Evolutionary conservation across 2,797 vertebrate species (phyloP).

Genomic region (Macrochelys suwanniensis): DNA sequence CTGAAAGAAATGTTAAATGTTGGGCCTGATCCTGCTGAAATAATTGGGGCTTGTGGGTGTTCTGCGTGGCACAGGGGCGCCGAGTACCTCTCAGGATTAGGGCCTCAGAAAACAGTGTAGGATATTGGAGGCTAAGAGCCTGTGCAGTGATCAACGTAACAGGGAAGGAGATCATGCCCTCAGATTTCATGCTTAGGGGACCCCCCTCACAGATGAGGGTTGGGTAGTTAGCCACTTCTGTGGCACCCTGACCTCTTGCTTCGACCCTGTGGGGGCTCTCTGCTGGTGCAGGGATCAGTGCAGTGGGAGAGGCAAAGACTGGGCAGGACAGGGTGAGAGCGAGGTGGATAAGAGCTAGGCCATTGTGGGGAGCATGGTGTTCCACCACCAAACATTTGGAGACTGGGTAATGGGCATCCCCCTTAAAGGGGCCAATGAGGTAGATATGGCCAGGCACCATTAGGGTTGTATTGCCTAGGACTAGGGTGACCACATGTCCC

Average conservation of each 20-base stretch:
- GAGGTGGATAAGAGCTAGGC: background rate
- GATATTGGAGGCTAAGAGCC: background rate
- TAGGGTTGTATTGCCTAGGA: background rate
- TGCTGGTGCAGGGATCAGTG: background rate
- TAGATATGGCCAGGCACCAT: background rate
- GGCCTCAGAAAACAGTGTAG: background rate
- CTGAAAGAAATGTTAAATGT: background rate
- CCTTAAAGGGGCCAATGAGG: background rate
- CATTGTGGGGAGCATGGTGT: background rate
- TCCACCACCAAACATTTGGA: background rate
- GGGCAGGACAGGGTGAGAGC: background rate
- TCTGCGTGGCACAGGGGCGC: background rate
- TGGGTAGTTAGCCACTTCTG: background rate
- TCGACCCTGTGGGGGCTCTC: background rate
- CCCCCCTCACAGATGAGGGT: background rate
- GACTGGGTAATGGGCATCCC: background rate
- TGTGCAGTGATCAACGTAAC: background rate
- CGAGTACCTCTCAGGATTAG: background rate
- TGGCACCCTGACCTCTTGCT: accelerated
- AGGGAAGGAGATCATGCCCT: background rate
- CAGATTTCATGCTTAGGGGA: accelerated
- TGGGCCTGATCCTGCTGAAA: background rate
- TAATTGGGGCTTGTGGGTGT: accelerated
- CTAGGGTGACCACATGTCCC: too few relatives aligned
- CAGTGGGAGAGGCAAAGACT: background rate